Conservation (phyloP, 2,113 vertebrate genomes). For the Cisticola juncidis region DNA sequence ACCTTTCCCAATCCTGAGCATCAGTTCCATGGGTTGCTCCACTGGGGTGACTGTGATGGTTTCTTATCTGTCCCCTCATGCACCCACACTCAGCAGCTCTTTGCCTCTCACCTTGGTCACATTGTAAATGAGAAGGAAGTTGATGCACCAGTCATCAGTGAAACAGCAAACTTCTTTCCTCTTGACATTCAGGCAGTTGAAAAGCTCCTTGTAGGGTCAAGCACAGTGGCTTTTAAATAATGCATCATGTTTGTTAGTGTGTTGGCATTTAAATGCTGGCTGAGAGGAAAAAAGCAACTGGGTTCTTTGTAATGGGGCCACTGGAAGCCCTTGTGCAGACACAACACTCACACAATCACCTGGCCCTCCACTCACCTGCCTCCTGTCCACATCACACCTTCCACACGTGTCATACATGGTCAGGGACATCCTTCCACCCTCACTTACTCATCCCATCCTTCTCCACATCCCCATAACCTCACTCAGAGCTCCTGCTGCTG, state of each 20-base stretch:
- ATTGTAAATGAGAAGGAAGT: neutral
- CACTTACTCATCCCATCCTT: neutral
- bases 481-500: neutral
- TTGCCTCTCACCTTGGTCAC: neutral
- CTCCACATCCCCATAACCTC: neutral
- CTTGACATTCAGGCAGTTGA: neutral
- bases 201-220: constrained; percentile 42
- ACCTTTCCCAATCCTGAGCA: neutral
- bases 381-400: neutral
- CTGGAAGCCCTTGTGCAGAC: neutral
- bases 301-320: neutral
- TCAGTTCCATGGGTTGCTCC: neutral
- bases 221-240: constrained; percentile 31
- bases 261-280: constrained; percentile 15
- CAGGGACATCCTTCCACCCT: neutral
- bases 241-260: neutral
- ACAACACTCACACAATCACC: rapidly evolving
- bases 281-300: neutral
- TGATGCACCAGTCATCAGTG: neutral
- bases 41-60: rapidly evolving
- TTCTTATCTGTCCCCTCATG: rapidly evolving
- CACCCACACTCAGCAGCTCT: neutral
- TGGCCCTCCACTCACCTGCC: neutral
- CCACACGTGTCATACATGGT: rapidly evolving
- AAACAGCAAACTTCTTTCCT: neutral